Evolutionary conservation across 1,140 invertebrate genomes (phyloP), one percentile per base, ranked within the genome.

Genomic region (Eriocheir sinensis): DNA sequence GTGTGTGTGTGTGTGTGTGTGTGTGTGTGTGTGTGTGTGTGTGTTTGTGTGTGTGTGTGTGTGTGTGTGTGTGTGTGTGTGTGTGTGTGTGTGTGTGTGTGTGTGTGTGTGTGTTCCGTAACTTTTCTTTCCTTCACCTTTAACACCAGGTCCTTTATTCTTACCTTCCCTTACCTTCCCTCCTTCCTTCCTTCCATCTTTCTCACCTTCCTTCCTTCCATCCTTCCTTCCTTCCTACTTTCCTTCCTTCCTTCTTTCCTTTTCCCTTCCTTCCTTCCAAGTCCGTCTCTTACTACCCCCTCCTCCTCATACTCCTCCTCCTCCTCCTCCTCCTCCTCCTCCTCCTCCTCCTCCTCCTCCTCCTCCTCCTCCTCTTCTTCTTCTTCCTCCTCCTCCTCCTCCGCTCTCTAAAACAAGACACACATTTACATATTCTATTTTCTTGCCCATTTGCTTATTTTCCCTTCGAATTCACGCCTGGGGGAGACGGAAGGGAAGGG

Each of bases 11-110:
- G 53, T 60, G 53, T 60, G 53, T 60, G 53, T 60, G 53, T n/a
- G 60, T 72, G 60, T 72, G 60, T n/a, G 60, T 72, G 60, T 72
- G 60, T n/a, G 60, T 72, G 60, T 72, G 60, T 72, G 60, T 72
- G 60, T 72, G 60, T 72, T 21, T 72, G 60, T 72, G 60, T 72
- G 60, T 72, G 60, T 72, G 60, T 72, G 60, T 72, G 60, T 72
- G 60, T 72, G 60, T 72, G 60, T 72, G 60, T 72, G 60, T 72
- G 60, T 72, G 60, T 72, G 60, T 72, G 60, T 72, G 60, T 72
- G 60, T 72, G 60, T 72, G 60, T 72, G 60, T 72, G 60, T 72
- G 60, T 72, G 60, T 72, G 60, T 72, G 60, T 27, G 17, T 27
- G 17, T 27, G 17, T 27, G 17, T 27, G 17, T 1, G 17, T n/a